Conservation (phyloP, 2,797 vertebrate genomes). For the Syngnathus rostellatus region DNA sequence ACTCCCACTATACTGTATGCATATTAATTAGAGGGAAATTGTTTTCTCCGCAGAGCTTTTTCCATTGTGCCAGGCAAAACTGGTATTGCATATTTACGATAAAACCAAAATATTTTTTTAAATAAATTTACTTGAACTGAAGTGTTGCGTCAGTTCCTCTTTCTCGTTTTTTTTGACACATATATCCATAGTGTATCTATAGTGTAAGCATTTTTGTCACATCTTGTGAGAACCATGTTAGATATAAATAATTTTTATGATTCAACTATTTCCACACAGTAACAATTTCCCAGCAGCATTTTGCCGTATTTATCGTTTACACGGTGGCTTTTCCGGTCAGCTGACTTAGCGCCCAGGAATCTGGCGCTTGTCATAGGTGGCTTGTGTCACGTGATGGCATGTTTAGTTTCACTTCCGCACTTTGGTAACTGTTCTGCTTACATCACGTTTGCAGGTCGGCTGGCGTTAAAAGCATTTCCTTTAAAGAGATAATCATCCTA, state of each 20-base stretch:
- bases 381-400: slow-evolving; percentile 55
- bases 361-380: not conserved
- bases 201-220: too few species aligned
- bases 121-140: not conserved
- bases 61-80: too few species aligned
- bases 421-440: slow-evolving; percentile 8
- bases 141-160: not conserved
- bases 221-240: not conserved
- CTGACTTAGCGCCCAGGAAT: not conserved
- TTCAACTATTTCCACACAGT: not conserved
- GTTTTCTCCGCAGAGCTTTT: too few species aligned
- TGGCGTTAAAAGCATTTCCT: not conserved
- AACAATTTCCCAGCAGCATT: not conserved
- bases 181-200: too few species aligned
- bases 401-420: slow-evolving; percentile 73
- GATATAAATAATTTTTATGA: not conserved
- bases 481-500: not conserved
- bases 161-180: not conserved
- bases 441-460: slow-evolving; percentile 35
- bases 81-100: too few species aligned
- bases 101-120: too few species aligned
- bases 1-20: not conserved
- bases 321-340: not conserved
- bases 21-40: too few species aligned
- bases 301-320: not conserved